phyloP scores from a whole-genome alignment of 2,888 invertebrate species.

The Cryptus armator region DNA sequence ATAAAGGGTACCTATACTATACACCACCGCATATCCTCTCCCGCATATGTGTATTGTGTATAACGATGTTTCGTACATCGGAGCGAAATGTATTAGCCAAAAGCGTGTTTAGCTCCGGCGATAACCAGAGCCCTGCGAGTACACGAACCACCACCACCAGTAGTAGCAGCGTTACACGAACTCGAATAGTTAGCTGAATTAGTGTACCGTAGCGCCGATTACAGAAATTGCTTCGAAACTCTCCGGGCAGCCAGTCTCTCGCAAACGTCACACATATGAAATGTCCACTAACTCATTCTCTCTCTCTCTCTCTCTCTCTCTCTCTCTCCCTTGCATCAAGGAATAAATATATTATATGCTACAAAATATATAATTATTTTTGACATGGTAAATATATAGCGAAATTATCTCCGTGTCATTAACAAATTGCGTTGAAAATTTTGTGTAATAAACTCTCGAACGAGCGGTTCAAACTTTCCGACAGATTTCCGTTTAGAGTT shows the following conservation, averaged over 20 bases:
- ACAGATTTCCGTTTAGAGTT: neutral
- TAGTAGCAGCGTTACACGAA: constrained; percentile 41
- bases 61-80: neutral
- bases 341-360: neutral
- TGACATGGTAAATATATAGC: neutral
- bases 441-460: constrained; percentile 1
- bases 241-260: neutral
- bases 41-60: neutral
- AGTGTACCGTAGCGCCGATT: constrained; percentile 56
- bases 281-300: neutral
- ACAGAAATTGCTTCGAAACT: constrained; percentile 63
- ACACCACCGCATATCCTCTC: neutral
- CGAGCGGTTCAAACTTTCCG: neutral
- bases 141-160: constrained; percentile 6
- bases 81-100: constrained; percentile 13
- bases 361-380: constrained; percentile 13
- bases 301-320: neutral
- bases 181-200: constrained; percentile 55
- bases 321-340: neutral
- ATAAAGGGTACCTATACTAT: constrained; percentile 33
- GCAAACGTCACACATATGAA: constrained; percentile 15
- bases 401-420: constrained; percentile 2
- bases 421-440: constrained; percentile 34
- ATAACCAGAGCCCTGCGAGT: neutral
- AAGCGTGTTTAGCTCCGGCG: constrained; percentile 46